Evolutionary conservation across 2,888 invertebrate genomes (phyloP), one percentile per base, ranked within the genome.

Genomic region (Uloborus plumipes): DNA sequence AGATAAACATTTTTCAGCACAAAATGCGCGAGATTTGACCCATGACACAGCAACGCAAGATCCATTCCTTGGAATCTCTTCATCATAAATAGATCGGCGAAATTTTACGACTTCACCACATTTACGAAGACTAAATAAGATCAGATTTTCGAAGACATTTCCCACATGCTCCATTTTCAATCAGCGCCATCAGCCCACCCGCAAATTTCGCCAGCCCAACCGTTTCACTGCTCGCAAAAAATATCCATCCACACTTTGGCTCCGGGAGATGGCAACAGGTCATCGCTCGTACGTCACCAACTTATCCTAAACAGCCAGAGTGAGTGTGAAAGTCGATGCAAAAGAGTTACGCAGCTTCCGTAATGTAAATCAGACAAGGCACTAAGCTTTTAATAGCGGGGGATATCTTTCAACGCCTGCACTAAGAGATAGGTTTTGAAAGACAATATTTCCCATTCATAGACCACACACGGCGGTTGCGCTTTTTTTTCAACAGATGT

Each of bases 371-470:
- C 39, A 53, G 67, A 67, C 13, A 53, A 69, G 20, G 58, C 18
- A 53, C 55, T 65, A 71, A n/a, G 39, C 50, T 67, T 67, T 61
- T 71, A 72, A 69, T 72, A 80, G 62, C 74, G 58, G 64, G 74
- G 59, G 74, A 74, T 62, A 50, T 80, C 80, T 55, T n/a, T 80
- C 80, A 16, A 53, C 80, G 49, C 47, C 1, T 50, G 31, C n/a
- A 26, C 73, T 80, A 73, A 80, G 72, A 80, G 80, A 71, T 61
- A 55, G 18, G 64, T 53, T 67, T 49, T 80, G 80, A 74, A 80
- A 80, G 80, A 80, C 50, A 26, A 69, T 53, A 50, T 69, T 62
- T 26, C 49, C 66, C 73, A 66, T 1, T 22, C 31, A 18, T 16
- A 47, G 80, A 58, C 80, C 80, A 69, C 80, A 73, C 80, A 73